Percentiles rank a stretch among this genome's conserved stretches.
These are phyloP conservation scores for Coelinius sp. DNA, from an alignment of 2,888 invertebrate species.

Conservation along the genomic window DNA sequence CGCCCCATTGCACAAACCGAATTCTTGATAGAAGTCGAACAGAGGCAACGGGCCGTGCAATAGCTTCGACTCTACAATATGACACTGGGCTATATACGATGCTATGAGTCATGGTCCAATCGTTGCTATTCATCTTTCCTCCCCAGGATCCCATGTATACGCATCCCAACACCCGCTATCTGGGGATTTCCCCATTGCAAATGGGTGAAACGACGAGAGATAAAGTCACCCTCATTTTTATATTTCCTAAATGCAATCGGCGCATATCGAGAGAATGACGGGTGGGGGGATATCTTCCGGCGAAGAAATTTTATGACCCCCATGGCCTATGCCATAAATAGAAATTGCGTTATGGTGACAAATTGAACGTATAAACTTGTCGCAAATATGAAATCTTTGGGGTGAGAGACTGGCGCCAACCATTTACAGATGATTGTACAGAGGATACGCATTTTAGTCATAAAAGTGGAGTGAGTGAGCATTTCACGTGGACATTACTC, in stretches of 20 bases:
- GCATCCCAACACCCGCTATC: slow-evolving; percentile 19
- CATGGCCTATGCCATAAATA: slow-evolving; percentile 41
- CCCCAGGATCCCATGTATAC: slow-evolving; percentile 7
- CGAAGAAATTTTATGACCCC: not conserved
- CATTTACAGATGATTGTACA: slow-evolving; percentile 15
- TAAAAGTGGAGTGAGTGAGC: slow-evolving; percentile 14
- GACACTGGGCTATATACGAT: slow-evolving; percentile 26
- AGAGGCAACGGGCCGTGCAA: slow-evolving; percentile 49
- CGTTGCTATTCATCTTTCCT: slow-evolving; percentile 47
- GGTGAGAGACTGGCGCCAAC: slow-evolving; percentile 31
- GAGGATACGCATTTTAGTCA: slow-evolving; percentile 31
- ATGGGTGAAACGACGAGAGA: not conserved
- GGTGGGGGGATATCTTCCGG: slow-evolving; percentile 23
- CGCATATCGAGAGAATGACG: slow-evolving; percentile 37
- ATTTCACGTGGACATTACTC: not conserved
- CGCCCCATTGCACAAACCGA: slow-evolving; percentile 32
- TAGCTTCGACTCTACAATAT: slow-evolving; percentile 33
- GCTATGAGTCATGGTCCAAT: slow-evolving; percentile 52
- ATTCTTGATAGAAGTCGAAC: slow-evolving; percentile 44
- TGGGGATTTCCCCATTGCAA: slow-evolving; percentile 10
- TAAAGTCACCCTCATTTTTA: slow-evolving; percentile 25
- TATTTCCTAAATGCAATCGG: not conserved
- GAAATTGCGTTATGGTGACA: slow-evolving; percentile 48
- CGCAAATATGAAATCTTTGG: slow-evolving; percentile 48
- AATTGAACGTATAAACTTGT: slow-evolving; percentile 49